phyloP scores from a whole-genome alignment of 2,888 invertebrate species.

The Lycocerus yunnanus region DNA sequence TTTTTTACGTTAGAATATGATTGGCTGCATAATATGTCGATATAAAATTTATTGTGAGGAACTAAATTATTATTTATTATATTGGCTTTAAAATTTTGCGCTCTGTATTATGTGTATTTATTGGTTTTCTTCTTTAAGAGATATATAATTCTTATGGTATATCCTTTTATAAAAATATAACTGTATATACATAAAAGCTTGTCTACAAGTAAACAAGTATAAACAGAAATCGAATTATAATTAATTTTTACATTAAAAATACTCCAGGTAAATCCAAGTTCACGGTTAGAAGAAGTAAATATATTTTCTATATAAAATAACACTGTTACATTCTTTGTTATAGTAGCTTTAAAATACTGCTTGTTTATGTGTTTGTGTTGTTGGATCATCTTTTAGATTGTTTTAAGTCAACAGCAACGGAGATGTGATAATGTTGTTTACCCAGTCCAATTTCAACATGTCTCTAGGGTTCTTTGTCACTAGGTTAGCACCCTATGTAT shows the following conservation, averaged over 20 bases:
- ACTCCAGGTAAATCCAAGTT: not conserved
- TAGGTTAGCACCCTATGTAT: constrained; percentile 22
- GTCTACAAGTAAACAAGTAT: not conserved
- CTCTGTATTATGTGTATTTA: too few relatives aligned
- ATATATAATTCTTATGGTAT: not conserved
- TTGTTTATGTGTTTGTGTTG: constrained; percentile 2
- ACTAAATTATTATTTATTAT: too few relatives aligned
- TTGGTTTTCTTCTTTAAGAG: not conserved
- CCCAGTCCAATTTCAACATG: constrained; percentile 24
- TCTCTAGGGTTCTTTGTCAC: constrained; percentile 26
- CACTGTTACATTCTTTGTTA: not conserved
- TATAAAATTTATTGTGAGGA: too few relatives aligned
- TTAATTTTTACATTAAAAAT: not conserved
- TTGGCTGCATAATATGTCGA: too few relatives aligned
- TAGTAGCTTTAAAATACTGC: not conserved
- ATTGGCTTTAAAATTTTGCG: too few relatives aligned
- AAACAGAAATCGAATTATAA: not conserved
- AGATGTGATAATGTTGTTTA: constrained; percentile 30
- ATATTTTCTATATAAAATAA: not conserved
- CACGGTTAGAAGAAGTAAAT: not conserved
- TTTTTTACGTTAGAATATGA: too few relatives aligned
- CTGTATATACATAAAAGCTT: not conserved
- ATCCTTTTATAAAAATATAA: not conserved
- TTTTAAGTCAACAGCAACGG: constrained; percentile 26
- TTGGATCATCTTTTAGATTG: constrained; percentile 21